Conservation (phyloP, 2,797 vertebrate species). For the Premnoplex brunnescens region DNA sequence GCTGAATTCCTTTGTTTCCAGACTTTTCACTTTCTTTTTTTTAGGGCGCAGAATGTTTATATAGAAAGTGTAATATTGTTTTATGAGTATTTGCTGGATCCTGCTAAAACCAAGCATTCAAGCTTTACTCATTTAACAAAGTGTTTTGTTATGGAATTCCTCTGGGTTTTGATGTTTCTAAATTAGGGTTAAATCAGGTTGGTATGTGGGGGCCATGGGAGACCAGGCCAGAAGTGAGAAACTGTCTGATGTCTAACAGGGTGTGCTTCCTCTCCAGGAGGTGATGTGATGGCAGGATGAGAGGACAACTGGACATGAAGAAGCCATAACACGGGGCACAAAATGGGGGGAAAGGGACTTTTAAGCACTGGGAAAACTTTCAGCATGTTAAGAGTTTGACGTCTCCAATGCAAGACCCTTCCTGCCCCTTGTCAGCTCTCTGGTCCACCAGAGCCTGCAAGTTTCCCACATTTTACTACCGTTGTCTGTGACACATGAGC, state of each 20-base stretch:
- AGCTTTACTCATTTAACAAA: slow-evolving; percentile 26
- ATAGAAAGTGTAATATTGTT: slow-evolving; percentile 55
- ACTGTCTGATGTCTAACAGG: neutral
- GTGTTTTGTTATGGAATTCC: slow-evolving; percentile 48
- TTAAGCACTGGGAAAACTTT: neutral
- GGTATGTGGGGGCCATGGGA: neutral
- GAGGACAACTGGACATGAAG: neutral
- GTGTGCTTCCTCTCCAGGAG: neutral
- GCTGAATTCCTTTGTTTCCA: slow-evolving; percentile 60
- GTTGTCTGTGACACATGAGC: neutral
- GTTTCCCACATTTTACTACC: neutral
- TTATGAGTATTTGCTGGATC: slow-evolving; percentile 45
- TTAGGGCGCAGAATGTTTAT: slow-evolving; percentile 34
- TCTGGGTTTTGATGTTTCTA: slow-evolving; percentile 16
- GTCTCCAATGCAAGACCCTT: neutral
- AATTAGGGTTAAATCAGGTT: slow-evolving; percentile 40
- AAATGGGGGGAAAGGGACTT: neutral
- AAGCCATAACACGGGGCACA: neutral
- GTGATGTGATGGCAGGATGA: neutral
- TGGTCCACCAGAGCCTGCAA: neutral
- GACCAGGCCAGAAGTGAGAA: slow-evolving; percentile 15
- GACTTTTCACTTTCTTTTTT: slow-evolving; percentile 51
- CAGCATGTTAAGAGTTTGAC: neutral
- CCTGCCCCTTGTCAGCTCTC: neutral
- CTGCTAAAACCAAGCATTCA: slow-evolving; percentile 27